These are phyloP conservation scores for Epirrita christyi DNA, from an alignment of 2,888 invertebrate species.

Conservation along the genomic window DNA sequence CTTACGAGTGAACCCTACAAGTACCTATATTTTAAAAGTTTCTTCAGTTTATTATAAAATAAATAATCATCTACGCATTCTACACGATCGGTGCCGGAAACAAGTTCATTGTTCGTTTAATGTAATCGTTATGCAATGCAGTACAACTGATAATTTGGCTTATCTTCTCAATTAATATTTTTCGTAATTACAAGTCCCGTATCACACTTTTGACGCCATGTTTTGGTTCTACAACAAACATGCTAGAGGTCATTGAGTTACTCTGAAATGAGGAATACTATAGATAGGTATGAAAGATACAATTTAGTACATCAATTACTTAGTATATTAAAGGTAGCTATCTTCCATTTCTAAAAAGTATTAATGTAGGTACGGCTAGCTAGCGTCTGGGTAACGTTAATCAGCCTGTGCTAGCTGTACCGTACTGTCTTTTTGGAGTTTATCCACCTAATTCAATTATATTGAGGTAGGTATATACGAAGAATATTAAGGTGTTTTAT, in stretches of 20 bases:
- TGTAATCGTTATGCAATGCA: constrained; percentile 62
- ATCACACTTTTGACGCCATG: not conserved
- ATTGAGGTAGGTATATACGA: no score
- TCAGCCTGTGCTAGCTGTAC: no score
- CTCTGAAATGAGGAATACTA: not conserved
- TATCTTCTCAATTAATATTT: constrained; percentile 36
- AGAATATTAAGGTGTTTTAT: no score
- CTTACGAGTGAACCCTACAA: no score
- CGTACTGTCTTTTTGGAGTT: no score
- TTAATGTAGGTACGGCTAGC: no score
- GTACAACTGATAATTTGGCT: constrained; percentile 41
- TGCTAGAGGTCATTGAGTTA: not conserved
- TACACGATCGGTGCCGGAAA: constrained; percentile 51
- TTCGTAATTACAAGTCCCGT: constrained; percentile 14
- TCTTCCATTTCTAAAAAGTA: no score
- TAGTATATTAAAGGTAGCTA: no score
- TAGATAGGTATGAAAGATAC: not conserved
- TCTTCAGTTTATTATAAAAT: not conserved
- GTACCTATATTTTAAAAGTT: not conserved
- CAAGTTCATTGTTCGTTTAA: constrained; percentile 65
- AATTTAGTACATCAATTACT: no score
- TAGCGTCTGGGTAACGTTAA: no score
- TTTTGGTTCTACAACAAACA: not conserved
- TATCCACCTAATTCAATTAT: no score
- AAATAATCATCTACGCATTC: constrained; percentile 17